Evolutionary conservation across 2,113 vertebrate species (phyloP), one percentile per base, ranked within the genome.

Genomic region (Triplophysa rosa): DNA sequence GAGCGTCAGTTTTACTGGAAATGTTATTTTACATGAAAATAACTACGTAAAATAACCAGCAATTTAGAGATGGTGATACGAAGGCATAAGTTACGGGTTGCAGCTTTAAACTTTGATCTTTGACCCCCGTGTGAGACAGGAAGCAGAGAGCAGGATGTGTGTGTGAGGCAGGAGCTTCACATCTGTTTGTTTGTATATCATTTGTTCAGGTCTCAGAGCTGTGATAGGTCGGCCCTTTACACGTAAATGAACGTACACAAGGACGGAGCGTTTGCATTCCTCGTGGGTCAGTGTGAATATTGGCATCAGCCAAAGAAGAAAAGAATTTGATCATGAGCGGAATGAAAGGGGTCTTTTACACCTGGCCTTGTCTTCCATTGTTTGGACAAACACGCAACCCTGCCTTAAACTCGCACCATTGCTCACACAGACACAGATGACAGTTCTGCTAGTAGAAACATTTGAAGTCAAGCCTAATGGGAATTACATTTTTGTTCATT

Each of bases 31-130:
- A 37, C 1, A 37, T 37, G 33, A 37, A 37, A 37, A 37, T 37
- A 37, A 37, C 0, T 37, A 29, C 7, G 7, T 37, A 7, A 37
- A 7, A 37, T 37, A 7, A 37, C 33, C 33, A 37, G 6, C 33
- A 37, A 37, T 37, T 37, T 33, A 4, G 5, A 33, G 33, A 12
- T 45, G 2, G 42, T 11, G 10, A 45, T 45, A 3, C 12, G 1
- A 12, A 45, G 42, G 11, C 11, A 45, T 12, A 45, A 11, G 42
- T 10, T 45, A 45, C 42, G 10, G 8, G 10, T 45, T 45, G 42
- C 42, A 45, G 42, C 42, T 45, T 45, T 45, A 84, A 84, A 73
- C 40, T 6, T 56, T 72, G 78, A 78, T 33, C 64, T 49, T 23
- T 68, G 59, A 63, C 45, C 77, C 65, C 16, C 63, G 59, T 49